Conservation (phyloP, 1,140 invertebrate genomes). For the Elysia chlorotica region DNA sequence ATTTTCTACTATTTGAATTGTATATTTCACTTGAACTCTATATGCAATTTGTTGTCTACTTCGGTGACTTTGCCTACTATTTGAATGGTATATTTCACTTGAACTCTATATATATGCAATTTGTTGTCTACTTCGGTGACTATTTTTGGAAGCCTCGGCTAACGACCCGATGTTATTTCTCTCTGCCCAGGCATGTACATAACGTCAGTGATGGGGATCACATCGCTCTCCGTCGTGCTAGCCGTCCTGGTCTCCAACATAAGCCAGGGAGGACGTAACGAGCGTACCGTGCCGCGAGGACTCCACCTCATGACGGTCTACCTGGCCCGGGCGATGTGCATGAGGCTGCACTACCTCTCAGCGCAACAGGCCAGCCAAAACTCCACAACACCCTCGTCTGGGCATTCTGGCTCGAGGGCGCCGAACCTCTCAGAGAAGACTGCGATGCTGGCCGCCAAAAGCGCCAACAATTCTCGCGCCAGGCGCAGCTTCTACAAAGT, state of each 20-base stretch:
- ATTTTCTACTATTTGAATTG: too few relatives aligned
- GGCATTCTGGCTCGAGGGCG: too few relatives aligned
- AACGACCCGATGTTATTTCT: not conserved
- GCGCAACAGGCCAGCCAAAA: not conserved
- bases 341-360: conserved; percentile 33
- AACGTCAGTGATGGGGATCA: conserved; percentile 59
- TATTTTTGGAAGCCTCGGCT: too few relatives aligned
- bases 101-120: too few relatives aligned
- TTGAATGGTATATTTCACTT: too few relatives aligned
- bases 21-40: too few relatives aligned
- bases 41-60: too few relatives aligned
- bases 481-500: conserved; percentile 14
- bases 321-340: conserved; percentile 36
- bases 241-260: conserved; percentile 57
- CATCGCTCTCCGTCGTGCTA: conserved; percentile 59
- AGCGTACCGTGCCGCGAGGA: conserved; percentile 37
- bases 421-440: too few relatives aligned
- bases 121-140: too few relatives aligned
- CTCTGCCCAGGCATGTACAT: conserved; percentile 56
- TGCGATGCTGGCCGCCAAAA: too few relatives aligned
- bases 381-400: not conserved
- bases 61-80: too few relatives aligned
- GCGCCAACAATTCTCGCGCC: too few relatives aligned
- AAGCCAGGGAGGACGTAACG: conserved; percentile 36
- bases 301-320: conserved; percentile 22